Evolutionary conservation across 2,888 invertebrate genomes (phyloP), one percentile per base, ranked within the genome.

Genomic region (Myopa tessellatipennis): DNA sequence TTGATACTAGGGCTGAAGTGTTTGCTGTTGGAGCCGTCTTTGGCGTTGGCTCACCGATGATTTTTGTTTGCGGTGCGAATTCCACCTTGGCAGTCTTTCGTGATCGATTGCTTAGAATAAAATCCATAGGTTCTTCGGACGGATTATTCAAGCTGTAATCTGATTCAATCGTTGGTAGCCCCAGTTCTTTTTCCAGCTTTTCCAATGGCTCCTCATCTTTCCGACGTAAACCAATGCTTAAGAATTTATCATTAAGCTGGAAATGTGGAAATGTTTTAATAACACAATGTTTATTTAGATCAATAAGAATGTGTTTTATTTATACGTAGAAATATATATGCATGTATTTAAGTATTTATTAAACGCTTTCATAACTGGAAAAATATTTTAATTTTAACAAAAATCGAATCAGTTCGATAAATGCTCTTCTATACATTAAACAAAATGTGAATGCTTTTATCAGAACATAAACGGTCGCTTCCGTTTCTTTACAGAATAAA

Each of bases 201-300:
- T 67, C 34, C 75, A 74, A 61, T 8, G n/a, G 52, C n/a, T 67
- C 77, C 26, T 45, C 45, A 45, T 45, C 50, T 69, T 78, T 81
- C 61, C 81, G 80, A 8, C 83, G 80, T 52, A 78, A 76, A 26
- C 79, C 74, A 8, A 80, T 63, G 36, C 81, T 82, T 1, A 78
- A 70, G n/a, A 83, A 81, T 67, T 83, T 83, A 50, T 83, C 82
- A 16, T 82, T 82, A 16, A 83, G 61, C 83, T 84, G 63, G 61
- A 36, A 12, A 75, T 58, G 4, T 50, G 45, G 10, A 10, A 34
- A 4, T 14, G 16, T 52, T 26, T 1, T 26, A 26, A 26, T 26
- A 26, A 26, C 2, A 26, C 26, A 26, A 26, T 26, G 26, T 26
- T 26, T 26, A 26, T 26, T 26, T 26, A 26, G 26, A 26, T 26